These are phyloP conservation scores for Microcebus ravelobensis DNA, from an alignment of 2,113 vertebrate genomes.

Conservation along the genomic window DNA sequence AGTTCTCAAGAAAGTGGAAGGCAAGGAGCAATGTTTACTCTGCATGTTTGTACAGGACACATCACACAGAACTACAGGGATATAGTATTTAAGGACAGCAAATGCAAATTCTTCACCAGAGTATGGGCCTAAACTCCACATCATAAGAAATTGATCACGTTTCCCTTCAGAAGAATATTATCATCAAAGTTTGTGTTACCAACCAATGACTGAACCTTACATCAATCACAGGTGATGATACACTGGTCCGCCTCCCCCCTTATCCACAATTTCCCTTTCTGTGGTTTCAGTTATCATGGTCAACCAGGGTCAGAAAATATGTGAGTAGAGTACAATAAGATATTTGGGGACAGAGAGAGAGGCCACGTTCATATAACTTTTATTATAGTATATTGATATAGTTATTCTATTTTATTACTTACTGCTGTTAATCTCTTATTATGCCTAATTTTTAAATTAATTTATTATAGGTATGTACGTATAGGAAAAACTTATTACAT, in stretches of 20 bases:
- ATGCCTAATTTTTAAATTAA: background rate
- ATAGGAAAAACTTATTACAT: background rate
- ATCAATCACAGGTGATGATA: background rate
- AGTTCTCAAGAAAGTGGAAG: background rate
- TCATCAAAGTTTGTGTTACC: background rate
- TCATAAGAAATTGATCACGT: background rate
- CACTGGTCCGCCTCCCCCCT: too few relatives aligned
- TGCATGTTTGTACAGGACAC: background rate
- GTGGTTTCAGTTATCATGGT: background rate
- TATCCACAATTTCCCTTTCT: background rate
- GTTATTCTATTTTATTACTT: background rate
- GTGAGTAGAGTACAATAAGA: background rate
- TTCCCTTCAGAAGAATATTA: background rate
- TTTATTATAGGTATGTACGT: background rate
- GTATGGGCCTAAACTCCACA: background rate
- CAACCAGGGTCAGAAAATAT: background rate
- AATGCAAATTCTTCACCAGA: background rate
- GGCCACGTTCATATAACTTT: background rate
- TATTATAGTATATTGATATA: background rate
- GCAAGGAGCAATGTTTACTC: background rate
- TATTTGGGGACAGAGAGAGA: background rate
- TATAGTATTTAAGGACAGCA: background rate
- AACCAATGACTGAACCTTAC: background rate
- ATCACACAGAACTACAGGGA: background rate
- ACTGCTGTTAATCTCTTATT: background rate